Base-by-base conservation (phyloP, 2,888 invertebrate genomes). In the Julus scanicus region DNA sequence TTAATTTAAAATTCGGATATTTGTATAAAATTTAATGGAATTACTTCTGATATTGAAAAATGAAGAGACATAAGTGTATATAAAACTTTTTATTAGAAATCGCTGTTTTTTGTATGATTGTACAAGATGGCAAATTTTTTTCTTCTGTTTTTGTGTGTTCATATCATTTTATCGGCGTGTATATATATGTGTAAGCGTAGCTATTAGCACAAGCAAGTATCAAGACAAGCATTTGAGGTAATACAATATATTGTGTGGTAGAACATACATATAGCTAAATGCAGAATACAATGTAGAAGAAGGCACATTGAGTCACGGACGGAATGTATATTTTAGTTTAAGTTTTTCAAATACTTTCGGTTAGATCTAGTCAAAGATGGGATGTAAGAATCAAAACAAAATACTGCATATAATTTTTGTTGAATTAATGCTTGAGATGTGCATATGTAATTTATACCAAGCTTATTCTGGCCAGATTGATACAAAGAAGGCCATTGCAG, bases 141-240 rank as follows among this genome's bases (percentile, higher is more conserved):
- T 80, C 37, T 80, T 80, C 37, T 37, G 11, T 80, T 37, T 80
- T 80, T 37, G 15, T 53, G 20, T 80, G 13, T 80, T 80, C n/a
- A n/a, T 0, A 80, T 80, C 80, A 80, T 80, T 80, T 53, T 80
- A 37, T 80, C 80, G 29, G 80, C 80, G 80, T 37, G 80, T 71
- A 71, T 11, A 37, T 80, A 44, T 37, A 80, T 80, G 80, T 13
- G 80, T 29, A 80, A 80, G 80, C 80, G 15, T 17, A 71, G 71
- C 71, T 29, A 29, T 71, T 29, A 37, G 80, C 29, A 13, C 29
- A 37, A 80, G 37, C 11, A 37, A 9, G 9, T 29, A 13, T 37
- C 37, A 37, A 80, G 80, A 80, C 37, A 29, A 29, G 80, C 37
- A 80, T 80, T 37, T 80, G 80, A 80, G 80, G 80, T 80, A 80